A percentile compares a stretch with the other conserved stretches of the same genome.
Evolutionary conservation across 2,797 vertebrate genomes (phyloP).

Genomic region (Perodicticus potto): DNA sequence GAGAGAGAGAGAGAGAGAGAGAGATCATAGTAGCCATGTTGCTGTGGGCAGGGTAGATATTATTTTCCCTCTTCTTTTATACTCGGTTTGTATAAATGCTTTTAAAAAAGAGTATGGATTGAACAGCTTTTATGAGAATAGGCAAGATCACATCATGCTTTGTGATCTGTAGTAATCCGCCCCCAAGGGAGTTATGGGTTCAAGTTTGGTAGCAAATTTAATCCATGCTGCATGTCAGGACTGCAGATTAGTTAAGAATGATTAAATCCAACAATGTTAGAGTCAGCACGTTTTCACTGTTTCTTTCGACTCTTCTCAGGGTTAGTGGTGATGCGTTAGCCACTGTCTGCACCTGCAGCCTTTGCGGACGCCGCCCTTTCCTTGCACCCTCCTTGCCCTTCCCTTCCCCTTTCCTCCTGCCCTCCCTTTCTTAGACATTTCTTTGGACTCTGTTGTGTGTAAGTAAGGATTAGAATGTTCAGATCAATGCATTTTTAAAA

Average conservation of each 20-base stretch:
- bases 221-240: background rate
- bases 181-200: background rate
- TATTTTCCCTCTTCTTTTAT: background rate
- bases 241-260: slow-evolving; percentile 15
- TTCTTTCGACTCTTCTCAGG: background rate
- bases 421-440: background rate
- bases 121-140: background rate
- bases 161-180: background rate
- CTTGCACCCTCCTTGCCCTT: too few species aligned
- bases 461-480: background rate
- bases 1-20: too few species aligned
- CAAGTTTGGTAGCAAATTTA: slow-evolving; percentile 48
- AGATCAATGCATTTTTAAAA: slow-evolving; percentile 12
- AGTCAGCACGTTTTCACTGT: background rate
- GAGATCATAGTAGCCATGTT: background rate
- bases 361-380: background rate
- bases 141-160: background rate
- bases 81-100: background rate
- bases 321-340: background rate
- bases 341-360: background rate
- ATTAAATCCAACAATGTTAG: background rate
- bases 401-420: background rate
- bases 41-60: background rate
- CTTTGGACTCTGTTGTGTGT: background rate
- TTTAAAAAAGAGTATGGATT: background rate